phyloP scores from a whole-genome alignment of 2,113 vertebrate genomes.

The Antigone vipio region DNA sequence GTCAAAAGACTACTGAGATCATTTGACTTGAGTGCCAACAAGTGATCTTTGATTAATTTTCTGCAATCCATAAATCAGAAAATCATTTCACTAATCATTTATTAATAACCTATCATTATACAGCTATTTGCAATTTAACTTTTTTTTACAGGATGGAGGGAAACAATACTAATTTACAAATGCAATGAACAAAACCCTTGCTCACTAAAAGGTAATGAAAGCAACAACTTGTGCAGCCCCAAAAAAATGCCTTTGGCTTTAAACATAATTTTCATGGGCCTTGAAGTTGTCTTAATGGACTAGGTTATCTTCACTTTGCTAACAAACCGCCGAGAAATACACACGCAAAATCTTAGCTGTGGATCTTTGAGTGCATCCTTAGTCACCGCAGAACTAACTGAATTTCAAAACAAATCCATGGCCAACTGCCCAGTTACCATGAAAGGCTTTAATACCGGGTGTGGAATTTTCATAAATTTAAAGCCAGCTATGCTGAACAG shows the following conservation, averaged over 20 bases:
- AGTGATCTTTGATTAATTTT: background rate
- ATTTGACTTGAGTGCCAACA: background rate
- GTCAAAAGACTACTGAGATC: background rate
- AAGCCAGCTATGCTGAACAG: background rate
- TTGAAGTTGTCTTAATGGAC: background rate
- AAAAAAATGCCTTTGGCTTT: background rate
- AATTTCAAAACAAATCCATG: background rate
- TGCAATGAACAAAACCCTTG: background rate
- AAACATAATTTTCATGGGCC: background rate
- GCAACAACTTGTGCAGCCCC: background rate
- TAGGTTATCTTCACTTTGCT: background rate
- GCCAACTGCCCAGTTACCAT: background rate
- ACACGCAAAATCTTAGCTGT: background rate
- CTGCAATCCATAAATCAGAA: background rate
- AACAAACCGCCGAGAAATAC: background rate
- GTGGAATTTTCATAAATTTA: background rate
- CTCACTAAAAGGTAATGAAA: background rate
- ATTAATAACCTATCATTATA: background rate
- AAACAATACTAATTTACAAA: background rate
- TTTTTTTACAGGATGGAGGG: background rate
- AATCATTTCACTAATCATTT: background rate
- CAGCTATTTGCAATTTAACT: background rate
- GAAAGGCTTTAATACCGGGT: background rate
- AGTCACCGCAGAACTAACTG: background rate
- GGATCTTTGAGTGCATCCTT: background rate